A percentile compares a stretch with the other conserved stretches of the same genome.
These are phyloP conservation scores for Nicator chloris DNA, from an alignment of 2,113 vertebrate genomes.

Conservation along the genomic window DNA sequence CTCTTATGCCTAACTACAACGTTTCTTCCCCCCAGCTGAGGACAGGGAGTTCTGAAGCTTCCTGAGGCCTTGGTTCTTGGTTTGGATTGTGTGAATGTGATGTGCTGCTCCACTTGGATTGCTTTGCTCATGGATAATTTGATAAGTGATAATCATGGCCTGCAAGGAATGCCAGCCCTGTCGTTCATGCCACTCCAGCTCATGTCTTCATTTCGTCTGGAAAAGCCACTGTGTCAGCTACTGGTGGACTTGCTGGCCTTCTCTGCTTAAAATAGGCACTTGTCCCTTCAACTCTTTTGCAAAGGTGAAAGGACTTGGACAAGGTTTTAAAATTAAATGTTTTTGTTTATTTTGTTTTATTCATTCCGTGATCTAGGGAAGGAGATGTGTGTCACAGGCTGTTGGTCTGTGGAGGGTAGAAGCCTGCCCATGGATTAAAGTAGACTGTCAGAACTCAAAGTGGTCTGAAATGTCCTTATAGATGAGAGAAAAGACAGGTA, in stretches of 20 bases:
- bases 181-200: not conserved
- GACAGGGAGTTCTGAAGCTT: slow-evolving; percentile 3
- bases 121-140: slow-evolving; percentile 6
- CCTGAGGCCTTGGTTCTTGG: not conserved
- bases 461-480: not conserved
- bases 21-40: not conserved
- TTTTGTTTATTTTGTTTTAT: not conserved
- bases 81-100: not conserved
- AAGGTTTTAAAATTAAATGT: not conserved
- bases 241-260: not conserved
- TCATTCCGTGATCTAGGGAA: not conserved
- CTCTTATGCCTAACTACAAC: not conserved
- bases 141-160: slow-evolving; percentile 32
- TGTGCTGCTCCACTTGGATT: slow-evolving; percentile 32
- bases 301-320: not conserved
- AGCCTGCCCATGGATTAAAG: not conserved
- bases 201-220: not conserved
- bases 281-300: not conserved
- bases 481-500: not conserved
- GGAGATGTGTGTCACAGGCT: not conserved
- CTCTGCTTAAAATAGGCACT: not conserved
- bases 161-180: slow-evolving; percentile 17
- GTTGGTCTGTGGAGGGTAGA: not conserved
- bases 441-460: not conserved
- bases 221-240: slow-evolving; percentile 10